Evolutionary conservation across 2,888 invertebrate species (phyloP), one percentile per base, ranked within the genome.

Genomic region (Rutpela maculata): DNA sequence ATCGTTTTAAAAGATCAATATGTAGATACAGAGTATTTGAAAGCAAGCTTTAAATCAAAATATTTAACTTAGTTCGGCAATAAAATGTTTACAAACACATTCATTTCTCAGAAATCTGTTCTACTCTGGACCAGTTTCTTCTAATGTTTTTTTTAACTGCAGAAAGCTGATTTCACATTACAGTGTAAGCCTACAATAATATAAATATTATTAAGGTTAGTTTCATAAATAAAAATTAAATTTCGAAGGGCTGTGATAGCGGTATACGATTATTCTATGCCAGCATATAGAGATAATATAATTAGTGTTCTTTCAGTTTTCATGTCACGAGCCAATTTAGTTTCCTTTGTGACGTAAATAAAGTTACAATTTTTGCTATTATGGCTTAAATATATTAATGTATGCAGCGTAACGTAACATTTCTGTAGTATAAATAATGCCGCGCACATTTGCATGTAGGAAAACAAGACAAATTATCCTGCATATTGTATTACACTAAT

Each of bases 271-370:
- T 43, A 43, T 43, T 26, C 22, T 4, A 43, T n/a, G 50, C 12
- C 1, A 50, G 50, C 50, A 50, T n/a, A n/a, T 50, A 15, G 50
- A 50, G n/a, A 17, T 50, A 50, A 50, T 50, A n/a, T 50, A 17
- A 50, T 50, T n/a, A 50, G 6, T 50, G 12, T n/a, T 50, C 50
- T 50, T 50, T n/a, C 50, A n/a, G 6, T 50, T 50, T 11, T 50
- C 50, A n/a, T 50, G 50, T 50, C 50, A 50, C n/a, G n/a, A 50
- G 7, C 50, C n/a, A 50, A 50, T 50, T 50, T 50, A 50, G 50
- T 7, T 50, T 2, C n/a, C 50, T 50, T 15, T 50, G 50, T 50
- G n/a, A 15, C 50, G 50, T n/a, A 50, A 17, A 50, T 50, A 50
- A 5, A 50, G 12, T 50, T 50, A 50, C 12, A 17, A 1, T 50